phyloP scores from a whole-genome alignment of 2,888 invertebrate genomes.

The Tenthredo mesomela region DNA sequence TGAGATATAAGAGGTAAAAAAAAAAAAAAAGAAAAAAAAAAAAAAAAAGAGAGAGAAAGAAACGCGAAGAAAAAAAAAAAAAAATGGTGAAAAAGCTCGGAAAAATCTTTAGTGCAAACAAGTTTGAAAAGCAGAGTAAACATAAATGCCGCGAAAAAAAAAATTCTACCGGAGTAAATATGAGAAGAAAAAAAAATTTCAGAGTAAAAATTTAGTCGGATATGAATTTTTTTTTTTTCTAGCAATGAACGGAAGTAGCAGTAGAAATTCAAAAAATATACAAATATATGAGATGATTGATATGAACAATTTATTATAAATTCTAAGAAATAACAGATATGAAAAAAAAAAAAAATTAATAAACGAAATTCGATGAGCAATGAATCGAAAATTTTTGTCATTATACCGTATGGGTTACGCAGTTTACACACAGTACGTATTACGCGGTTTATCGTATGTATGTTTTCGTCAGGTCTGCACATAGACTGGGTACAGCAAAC shows the following conservation, averaged over 20 bases:
- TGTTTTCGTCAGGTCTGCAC: not conserved
- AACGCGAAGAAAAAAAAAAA: not conserved
- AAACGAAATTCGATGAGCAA: not conserved
- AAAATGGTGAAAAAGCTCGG: not conserved
- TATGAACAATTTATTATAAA: too few species aligned
- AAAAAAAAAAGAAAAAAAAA: not conserved
- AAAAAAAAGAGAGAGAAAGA: not conserved
- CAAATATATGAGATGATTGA: too few species aligned
- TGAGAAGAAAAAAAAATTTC: not conserved
- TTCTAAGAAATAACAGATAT: not conserved
- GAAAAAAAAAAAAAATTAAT: not conserved
- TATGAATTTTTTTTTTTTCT: not conserved
- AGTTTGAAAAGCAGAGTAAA: constrained; percentile 1
- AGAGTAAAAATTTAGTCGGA: not conserved
- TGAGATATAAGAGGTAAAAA: not conserved
- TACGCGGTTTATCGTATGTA: constrained; percentile 11
- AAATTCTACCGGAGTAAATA: not conserved
- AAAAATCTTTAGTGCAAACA: not conserved
- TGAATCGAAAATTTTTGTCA: not conserved
- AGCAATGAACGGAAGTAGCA: too few species aligned
- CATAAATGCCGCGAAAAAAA: not conserved
- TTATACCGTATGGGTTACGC: not conserved
- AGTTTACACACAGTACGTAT: not conserved
- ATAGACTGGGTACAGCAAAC: not conserved
- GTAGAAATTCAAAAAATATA: too few species aligned